Conservation (phyloP, 1,140 invertebrate species). For the Pantala flavescens region DNA sequence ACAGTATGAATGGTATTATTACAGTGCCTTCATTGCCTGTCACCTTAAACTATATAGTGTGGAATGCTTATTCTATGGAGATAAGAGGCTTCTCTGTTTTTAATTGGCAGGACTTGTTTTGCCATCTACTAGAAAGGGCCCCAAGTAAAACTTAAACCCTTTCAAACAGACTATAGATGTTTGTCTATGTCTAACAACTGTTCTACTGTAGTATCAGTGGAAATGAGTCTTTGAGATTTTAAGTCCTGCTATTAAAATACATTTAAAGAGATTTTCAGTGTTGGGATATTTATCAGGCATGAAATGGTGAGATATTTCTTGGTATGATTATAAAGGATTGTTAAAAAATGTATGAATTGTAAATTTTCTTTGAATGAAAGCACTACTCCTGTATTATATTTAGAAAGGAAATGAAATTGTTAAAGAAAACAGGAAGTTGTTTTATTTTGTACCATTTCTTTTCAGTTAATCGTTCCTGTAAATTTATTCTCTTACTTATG, state of each 20-base stretch:
- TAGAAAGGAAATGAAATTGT: constrained; percentile 7
- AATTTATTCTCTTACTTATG: neutral
- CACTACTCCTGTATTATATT: constrained; percentile 3
- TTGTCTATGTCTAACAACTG: too few relatives aligned
- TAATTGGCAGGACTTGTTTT: neutral
- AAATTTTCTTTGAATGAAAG: constrained; percentile 5
- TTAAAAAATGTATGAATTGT: neutral
- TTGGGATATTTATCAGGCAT: neutral
- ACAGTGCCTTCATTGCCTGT: neutral
- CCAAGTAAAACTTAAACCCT: neutral
- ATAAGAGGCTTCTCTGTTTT: neutral
- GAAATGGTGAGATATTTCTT: neutral
- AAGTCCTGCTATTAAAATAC: neutral
- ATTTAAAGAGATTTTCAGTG: neutral
- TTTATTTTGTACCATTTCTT: neutral
- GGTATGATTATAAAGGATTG: constrained; percentile 4
- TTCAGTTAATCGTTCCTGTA: neutral
- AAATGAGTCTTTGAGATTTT: neutral
- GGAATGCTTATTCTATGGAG: neutral
- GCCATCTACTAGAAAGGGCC: neutral
- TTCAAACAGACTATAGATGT: neutral
- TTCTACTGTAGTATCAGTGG: neutral
- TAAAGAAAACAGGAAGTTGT: neutral
- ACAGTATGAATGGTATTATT: neutral
- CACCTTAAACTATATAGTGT: neutral